Evolutionary conservation across 1,140 invertebrate genomes (phyloP).

Genomic region (Macrocentrus cingulum): DNA sequence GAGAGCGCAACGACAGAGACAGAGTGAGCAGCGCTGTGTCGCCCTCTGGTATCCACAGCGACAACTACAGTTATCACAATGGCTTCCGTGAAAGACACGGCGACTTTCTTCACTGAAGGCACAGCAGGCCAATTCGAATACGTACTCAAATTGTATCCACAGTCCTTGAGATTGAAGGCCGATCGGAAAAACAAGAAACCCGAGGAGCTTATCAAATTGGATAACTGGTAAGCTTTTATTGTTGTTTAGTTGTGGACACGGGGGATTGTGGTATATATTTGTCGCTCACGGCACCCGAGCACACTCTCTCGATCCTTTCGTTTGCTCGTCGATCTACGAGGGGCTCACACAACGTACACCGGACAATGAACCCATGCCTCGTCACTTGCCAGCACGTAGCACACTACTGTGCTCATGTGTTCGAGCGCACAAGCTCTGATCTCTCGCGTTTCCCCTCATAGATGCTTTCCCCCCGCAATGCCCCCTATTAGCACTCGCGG

Average conservation of each 20-base stretch:
- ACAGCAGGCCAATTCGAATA: constrained; percentile 83
- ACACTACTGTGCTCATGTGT: constrained; percentile 31
- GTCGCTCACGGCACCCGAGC: too few species aligned
- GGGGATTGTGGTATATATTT: too few species aligned
- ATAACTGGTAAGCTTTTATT: constrained; percentile 78
- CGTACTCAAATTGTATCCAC: constrained; percentile 84
- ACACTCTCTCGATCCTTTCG: too few species aligned
- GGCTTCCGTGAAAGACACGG: constrained; percentile 83
- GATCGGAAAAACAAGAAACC: constrained; percentile 87
- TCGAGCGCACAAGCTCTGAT: constrained; percentile 34
- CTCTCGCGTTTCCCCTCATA: constrained; percentile 18
- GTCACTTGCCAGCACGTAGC: constrained; percentile 40
- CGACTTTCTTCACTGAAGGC: constrained; percentile 87
- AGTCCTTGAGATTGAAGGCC: constrained; percentile 83
- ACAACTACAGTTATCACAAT: constrained; percentile 67
- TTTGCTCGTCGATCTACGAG: background rate
- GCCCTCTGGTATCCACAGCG: constrained; percentile 45
- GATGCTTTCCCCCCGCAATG: background rate
- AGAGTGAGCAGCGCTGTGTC: constrained; percentile 28
- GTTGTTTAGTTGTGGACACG: background rate
- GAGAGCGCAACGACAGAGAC: constrained; percentile 22
- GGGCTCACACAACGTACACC: constrained; percentile 37
- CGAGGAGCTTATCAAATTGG: constrained; percentile 88
- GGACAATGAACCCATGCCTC: constrained; percentile 52
- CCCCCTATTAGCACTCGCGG: constrained; percentile 5